Base-by-base conservation (phyloP, 2,888 invertebrate genomes). In the Scotopteryx bipunctaria region DNA sequence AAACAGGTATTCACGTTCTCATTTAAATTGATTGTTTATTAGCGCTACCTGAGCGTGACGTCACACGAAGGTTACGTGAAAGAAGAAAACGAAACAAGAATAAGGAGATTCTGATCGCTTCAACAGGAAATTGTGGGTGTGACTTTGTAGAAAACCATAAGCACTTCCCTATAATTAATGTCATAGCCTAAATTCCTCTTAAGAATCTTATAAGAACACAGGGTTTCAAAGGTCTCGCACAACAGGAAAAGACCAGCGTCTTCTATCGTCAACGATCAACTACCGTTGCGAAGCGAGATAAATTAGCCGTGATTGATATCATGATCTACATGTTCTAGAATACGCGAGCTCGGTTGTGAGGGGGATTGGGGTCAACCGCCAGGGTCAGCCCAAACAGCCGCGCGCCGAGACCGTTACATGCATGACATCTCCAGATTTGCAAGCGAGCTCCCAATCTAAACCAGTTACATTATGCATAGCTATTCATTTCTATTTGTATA, bases 351-450 rank as follows among this genome's bases (percentile, higher is more conserved):
- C 52, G 63, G 61, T 62, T 58, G 53, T 61, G 59, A 58, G 55
- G 25, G 19, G 61, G 63, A 70, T 68, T 60, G 66, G 65, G 71
- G 75, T 66, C 68, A 66, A 55, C 53, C 33, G 55, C 62, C 65
- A 71, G 71, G 77, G 76, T 71, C 78, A 69, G 64, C 66, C 71
- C 60, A 68, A 71, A 68, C 41, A 62, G 59, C 68, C 64, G 66
- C 58, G 57, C 62, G 64, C 60, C 61, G 62, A 61, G 65, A 78
- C 79, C 78, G 78, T 59, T 40, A 40, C 68, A 57, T 65, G 66
- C 70, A 67, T 65, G 69, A 64, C 68, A 58, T 52, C 54, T 61
- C 61, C 51, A 55, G 61, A 62, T 66, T 64, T 63, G 62, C 66
- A 57, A 57, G 42, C 63, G 52, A 45, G 53, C 57, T 57, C 55